These are phyloP conservation scores for Hyles lineata DNA, from an alignment of 2,888 invertebrate species.

Conservation along the genomic window DNA sequence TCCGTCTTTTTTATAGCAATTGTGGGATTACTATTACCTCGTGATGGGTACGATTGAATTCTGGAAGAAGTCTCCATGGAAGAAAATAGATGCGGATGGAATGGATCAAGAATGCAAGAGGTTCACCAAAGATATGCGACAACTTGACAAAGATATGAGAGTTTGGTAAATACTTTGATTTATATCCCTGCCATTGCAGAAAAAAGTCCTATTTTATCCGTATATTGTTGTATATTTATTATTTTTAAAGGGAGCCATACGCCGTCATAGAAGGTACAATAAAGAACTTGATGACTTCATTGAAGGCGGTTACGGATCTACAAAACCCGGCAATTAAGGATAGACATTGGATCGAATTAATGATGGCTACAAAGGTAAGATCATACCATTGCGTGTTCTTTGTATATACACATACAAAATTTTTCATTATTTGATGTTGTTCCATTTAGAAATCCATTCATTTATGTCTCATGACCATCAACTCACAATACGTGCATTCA, in stretches of 20 bases:
- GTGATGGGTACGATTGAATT: conserved; percentile 93
- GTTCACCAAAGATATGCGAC: conserved; percentile 93
- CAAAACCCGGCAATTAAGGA: conserved; percentile 97
- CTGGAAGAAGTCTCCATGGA: conserved; percentile 98
- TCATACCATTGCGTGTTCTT: conserved; percentile 1
- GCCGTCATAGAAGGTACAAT: conserved; percentile 91
- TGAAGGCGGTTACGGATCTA: conserved; percentile 95
- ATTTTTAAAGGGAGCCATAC: conserved; percentile 88
- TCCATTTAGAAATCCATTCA: conserved; percentile 67
- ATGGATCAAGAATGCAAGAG: conserved; percentile 98
- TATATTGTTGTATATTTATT: not conserved
- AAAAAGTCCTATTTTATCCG: not conserved
- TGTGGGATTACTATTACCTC: conserved; percentile 96
- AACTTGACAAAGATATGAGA: conserved; percentile 92
- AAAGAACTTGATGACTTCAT: conserved; percentile 96
- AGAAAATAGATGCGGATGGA: conserved; percentile 95
- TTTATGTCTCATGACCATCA: conserved; percentile 59
- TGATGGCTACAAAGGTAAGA: conserved; percentile 94
- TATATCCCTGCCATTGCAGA: not conserved
- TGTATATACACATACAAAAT: conserved; percentile 28
- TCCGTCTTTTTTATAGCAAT: conserved; percentile 74
- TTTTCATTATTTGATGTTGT: conserved; percentile 39
- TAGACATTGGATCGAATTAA: conserved; percentile 96
- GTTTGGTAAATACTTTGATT: conserved; percentile 78
- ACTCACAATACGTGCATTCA: conserved; percentile 51